Percentiles rank a stretch among this genome's conserved stretches.
phyloP scores from a whole-genome alignment of 2,113 vertebrate species.

The Cyprinodon tularosa region DNA sequence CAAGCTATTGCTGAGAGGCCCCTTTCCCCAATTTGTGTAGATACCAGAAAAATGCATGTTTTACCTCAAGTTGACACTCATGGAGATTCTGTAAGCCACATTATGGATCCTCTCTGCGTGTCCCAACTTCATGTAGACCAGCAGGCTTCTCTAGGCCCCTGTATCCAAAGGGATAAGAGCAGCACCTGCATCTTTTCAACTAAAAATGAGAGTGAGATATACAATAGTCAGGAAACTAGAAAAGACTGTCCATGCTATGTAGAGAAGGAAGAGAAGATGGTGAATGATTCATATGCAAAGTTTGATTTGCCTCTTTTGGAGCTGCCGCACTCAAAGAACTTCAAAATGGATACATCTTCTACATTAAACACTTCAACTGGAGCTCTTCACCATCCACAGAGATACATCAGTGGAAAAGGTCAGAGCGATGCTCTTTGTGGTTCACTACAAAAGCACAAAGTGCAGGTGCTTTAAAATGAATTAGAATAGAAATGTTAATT shows the following conservation, averaged over 20 bases:
- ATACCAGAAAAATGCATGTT: constrained; percentile 12
- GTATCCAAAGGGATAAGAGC: constrained; percentile 20
- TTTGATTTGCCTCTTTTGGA: constrained; percentile 15
- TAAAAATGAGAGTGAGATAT: background rate
- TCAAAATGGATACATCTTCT: background rate
- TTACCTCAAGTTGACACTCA: constrained; percentile 30
- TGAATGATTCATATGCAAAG: background rate
- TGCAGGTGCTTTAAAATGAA: background rate
- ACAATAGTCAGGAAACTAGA: background rate
- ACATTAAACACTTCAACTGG: constrained; percentile 9
- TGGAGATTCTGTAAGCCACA: constrained; percentile 39
- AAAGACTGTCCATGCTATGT: background rate
- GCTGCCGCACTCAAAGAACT: constrained; percentile 6
- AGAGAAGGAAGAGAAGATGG: background rate
- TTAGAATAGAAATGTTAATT: background rate
- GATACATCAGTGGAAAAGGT: constrained; percentile 18
- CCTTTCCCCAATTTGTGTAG: constrained; percentile 72
- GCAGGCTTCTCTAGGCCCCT: constrained; percentile 12
- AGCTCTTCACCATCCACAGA: constrained; percentile 4
- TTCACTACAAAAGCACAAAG: background rate
- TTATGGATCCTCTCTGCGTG: constrained; percentile 63
- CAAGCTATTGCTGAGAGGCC: constrained; percentile 75
- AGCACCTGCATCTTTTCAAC: background rate
- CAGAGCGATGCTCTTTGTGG: background rate
- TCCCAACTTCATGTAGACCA: constrained; percentile 67